These are phyloP conservation scores for Malacosoma neustria DNA, from an alignment of 2,888 invertebrate genomes.

Conservation along the genomic window DNA sequence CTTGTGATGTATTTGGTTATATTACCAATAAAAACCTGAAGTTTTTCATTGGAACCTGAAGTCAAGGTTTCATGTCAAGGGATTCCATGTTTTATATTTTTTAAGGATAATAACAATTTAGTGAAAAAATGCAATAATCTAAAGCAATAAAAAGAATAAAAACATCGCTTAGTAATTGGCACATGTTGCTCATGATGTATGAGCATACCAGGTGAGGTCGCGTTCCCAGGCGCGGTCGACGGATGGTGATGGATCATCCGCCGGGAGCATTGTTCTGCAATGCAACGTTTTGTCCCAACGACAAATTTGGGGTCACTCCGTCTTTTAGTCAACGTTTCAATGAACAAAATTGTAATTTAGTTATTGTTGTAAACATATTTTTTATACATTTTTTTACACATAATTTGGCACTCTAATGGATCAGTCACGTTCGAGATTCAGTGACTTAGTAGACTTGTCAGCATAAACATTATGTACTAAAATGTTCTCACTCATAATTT, in stretches of 20 bases:
- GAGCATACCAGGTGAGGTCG: slow-evolving; percentile 58
- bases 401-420: not conserved
- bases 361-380: not conserved
- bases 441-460: slow-evolving; percentile 31
- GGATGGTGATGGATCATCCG: slow-evolving; percentile 67
- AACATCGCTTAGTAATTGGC: slow-evolving; percentile 33
- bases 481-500: slow-evolving; percentile 74
- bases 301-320: slow-evolving; percentile 64
- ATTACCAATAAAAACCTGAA: too few species aligned
- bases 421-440: slow-evolving; percentile 6
- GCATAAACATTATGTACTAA: slow-evolving; percentile 58
- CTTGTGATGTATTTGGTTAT: too few species aligned
- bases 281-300: slow-evolving; percentile 44
- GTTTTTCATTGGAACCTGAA: too few species aligned
- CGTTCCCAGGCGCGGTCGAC: slow-evolving; percentile 49
- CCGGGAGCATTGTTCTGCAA: slow-evolving; percentile 47
- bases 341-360: slow-evolving; percentile 23
- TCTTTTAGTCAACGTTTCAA: slow-evolving; percentile 34
- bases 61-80: too few species aligned
- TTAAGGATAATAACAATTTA: too few species aligned
- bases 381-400: not conserved
- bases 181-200: slow-evolving; percentile 45
- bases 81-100: too few species aligned
- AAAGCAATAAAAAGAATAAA: too few species aligned
- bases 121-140: too few species aligned